Percentiles rank a stretch among this genome's conserved stretches.
Conservation (phyloP, 2,113 vertebrate species). For the Periophthalmodon schlosseri region DNA sequence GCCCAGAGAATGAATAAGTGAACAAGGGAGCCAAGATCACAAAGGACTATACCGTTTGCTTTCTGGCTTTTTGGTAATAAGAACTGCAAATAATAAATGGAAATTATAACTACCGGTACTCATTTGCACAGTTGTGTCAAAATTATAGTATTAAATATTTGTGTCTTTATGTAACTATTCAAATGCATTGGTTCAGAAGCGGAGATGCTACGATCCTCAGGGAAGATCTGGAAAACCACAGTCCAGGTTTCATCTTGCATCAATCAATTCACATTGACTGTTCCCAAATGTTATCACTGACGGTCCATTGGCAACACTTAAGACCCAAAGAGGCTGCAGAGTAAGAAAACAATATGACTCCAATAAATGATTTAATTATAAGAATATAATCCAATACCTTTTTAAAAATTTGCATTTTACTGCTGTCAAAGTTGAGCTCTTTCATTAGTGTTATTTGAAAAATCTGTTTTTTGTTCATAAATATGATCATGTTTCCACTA, state of each 20-base stretch:
- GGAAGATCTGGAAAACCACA: neutral
- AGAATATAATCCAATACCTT: too few species aligned
- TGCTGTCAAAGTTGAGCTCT: too few species aligned
- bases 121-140: neutral
- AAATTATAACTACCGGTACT: neutral
- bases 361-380: neutral
- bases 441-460: too few species aligned
- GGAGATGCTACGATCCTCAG: neutral
- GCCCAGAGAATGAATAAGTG: neutral
- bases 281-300: neutral
- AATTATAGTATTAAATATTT: neutral
- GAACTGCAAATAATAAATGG: neutral
- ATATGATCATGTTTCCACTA: too few species aligned
- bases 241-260: neutral
- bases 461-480: too few species aligned
- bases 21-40: neutral
- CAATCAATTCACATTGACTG: constrained; percentile 5
- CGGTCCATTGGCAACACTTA: neutral
- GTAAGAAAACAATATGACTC: neutral
- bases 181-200: neutral
- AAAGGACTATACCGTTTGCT: neutral
- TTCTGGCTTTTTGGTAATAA: neutral
- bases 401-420: too few species aligned
- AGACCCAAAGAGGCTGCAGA: neutral
- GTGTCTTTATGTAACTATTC: neutral